phyloP scores from a whole-genome alignment of 1,140 invertebrate species.

The Drosophila setifemur region DNA sequence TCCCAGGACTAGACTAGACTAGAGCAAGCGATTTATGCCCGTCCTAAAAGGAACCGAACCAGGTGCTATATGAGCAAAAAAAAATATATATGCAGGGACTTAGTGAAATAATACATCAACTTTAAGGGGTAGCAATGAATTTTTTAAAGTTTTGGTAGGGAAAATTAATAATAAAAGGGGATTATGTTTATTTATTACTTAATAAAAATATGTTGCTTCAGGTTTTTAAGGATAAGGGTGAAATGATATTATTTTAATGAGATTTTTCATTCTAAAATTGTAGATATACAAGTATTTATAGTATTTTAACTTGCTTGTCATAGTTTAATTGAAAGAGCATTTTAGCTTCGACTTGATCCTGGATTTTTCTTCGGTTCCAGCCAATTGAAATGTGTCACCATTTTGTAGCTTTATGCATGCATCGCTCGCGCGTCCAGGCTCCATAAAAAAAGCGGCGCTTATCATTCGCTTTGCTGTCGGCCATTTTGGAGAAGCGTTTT shows the following conservation, averaged over 20 bases:
- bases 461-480: constrained; percentile 36
- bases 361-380: constrained; percentile 4
- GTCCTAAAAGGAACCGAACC: neutral
- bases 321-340: neutral
- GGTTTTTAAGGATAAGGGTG: neutral
- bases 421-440: constrained; percentile 17
- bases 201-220: too few species aligned
- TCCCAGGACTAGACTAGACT: neutral
- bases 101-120: neutral
- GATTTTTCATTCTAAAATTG: too few species aligned
- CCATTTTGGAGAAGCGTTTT: constrained; percentile 52
- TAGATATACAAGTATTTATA: too few species aligned
- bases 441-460: constrained; percentile 35
- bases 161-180: too few species aligned
- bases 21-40: constrained; percentile 24
- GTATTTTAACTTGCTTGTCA: neutral
- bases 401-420: constrained; percentile 56
- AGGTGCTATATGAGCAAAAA: neutral
- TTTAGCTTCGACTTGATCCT: neutral
- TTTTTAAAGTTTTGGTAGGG: too few species aligned
- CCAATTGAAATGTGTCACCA: constrained; percentile 73
- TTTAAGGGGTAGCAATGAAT: neutral
- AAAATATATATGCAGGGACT: constrained; percentile 2
- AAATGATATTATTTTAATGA: neutral
- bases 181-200: too few species aligned